These are phyloP conservation scores for Oreochromis tanganicae DNA, from an alignment of 2,113 vertebrate species.

Conservation along the genomic window DNA sequence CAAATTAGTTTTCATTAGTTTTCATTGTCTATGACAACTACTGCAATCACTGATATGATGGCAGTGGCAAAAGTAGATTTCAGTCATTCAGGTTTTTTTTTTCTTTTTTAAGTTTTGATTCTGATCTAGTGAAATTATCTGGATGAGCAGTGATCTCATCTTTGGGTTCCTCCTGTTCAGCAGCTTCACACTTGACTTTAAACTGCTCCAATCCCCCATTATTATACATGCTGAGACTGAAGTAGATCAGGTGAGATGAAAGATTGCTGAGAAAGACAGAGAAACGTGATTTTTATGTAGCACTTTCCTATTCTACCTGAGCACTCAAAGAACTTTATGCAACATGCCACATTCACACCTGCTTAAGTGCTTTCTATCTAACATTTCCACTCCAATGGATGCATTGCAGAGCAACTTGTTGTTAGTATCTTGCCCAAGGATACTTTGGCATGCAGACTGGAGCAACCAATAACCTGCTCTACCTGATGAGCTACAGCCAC, in stretches of 20 bases:
- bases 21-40: background rate
- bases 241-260: background rate
- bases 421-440: background rate
- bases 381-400: background rate
- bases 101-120: background rate
- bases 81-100: background rate
- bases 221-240: background rate
- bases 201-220: background rate
- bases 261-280: background rate
- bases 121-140: background rate
- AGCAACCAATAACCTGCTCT: background rate
- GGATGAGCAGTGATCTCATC: background rate
- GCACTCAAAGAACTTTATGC: background rate
- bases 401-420: background rate
- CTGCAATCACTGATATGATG: background rate
- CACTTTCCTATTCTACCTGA: background rate
- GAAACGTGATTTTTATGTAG: background rate
- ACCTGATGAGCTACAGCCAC: background rate
- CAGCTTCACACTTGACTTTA: background rate
- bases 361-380: background rate
- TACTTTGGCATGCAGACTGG: background rate
- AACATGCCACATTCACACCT: background rate
- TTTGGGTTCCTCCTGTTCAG: background rate
- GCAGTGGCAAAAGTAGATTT: background rate
- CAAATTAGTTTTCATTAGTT: background rate